phyloP scores from a whole-genome alignment of 37 sponge, comb jelly and placozoan genomes.

The Axinella damicornis region DNA sequence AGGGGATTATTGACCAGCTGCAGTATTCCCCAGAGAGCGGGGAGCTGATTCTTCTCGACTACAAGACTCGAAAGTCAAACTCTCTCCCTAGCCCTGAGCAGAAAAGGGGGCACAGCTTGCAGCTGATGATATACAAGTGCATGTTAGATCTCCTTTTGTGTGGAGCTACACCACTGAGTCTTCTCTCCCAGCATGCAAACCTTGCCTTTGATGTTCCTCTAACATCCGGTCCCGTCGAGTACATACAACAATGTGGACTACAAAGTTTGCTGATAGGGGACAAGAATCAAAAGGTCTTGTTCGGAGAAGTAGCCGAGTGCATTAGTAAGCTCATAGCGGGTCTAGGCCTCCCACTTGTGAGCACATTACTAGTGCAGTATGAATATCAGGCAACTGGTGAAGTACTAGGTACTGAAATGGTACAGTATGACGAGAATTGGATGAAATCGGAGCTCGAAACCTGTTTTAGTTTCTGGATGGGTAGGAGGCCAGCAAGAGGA shows the following conservation, averaged over 20 bases:
- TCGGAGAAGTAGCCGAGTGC: slow-evolving; percentile 18
- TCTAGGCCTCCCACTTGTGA: slow-evolving; percentile 45
- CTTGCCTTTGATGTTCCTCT: slow-evolving; percentile 8
- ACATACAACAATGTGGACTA: slow-evolving; percentile 20
- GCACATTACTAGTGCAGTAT: slow-evolving; percentile 39
- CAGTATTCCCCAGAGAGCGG: slow-evolving; percentile 18
- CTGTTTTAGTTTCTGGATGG: slow-evolving; percentile 43
- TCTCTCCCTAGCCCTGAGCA: slow-evolving; percentile 31
- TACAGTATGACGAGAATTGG: slow-evolving; percentile 35
- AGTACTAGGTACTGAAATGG: slow-evolving; percentile 28
- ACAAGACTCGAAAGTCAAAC: slow-evolving; percentile 44
- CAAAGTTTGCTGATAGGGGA: not conserved
- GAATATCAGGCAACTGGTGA: slow-evolving; percentile 35
- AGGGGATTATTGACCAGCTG: slow-evolving; percentile 59
- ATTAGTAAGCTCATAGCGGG: slow-evolving; percentile 18
- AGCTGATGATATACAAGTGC: slow-evolving; percentile 61
- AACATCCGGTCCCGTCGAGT: slow-evolving; percentile 6
- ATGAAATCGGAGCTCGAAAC: slow-evolving; percentile 5
- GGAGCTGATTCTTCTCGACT: slow-evolving; percentile 28
- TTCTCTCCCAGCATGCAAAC: slow-evolving; percentile 12
- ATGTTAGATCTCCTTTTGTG: slow-evolving; percentile 39
- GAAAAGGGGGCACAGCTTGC: slow-evolving; percentile 21
- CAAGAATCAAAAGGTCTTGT: not conserved
- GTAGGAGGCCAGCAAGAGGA: slow-evolving; percentile 24
- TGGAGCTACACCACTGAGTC: slow-evolving; percentile 19